Evolutionary conservation across 2,888 invertebrate genomes (phyloP).

Genomic region (Acleris literana): DNA sequence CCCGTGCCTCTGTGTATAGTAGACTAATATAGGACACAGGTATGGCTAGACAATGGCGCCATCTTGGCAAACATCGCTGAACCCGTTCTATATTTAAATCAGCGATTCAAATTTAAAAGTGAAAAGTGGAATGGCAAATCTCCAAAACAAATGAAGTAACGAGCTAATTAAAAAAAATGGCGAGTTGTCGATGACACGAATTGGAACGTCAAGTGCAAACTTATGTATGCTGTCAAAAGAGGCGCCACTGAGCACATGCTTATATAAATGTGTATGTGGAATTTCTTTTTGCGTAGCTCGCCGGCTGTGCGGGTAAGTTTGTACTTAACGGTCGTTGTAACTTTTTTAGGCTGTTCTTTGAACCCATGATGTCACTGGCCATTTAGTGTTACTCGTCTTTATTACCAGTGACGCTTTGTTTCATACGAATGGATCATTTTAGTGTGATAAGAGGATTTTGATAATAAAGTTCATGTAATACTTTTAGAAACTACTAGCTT

Average conservation of each 20-base stretch:
- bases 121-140: constrained; percentile 11
- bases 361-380: constrained; percentile 18
- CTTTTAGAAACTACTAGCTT: no score
- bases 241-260: background rate
- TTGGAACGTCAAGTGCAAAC: background rate
- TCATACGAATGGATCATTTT: background rate
- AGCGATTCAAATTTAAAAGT: background rate
- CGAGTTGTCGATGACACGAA: constrained; percentile 15
- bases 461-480: background rate
- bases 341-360: constrained; percentile 24
- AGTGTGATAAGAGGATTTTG: background rate
- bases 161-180: constrained; percentile 15
- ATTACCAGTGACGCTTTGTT: constrained; percentile 2
- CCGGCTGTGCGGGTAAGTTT: background rate
- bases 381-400: constrained; percentile 11
- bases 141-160: constrained; percentile 15
- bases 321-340: constrained; percentile 16
- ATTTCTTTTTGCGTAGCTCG: background rate
- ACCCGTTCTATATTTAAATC: background rate
- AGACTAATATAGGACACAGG: no score
- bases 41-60: no score
- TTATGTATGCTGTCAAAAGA: background rate
- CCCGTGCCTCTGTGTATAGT: no score
- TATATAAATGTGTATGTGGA: background rate
- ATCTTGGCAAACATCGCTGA: no score